Evolutionary conservation across 2,797 vertebrate species (phyloP).

Genomic region (Choloepus didactylus): DNA sequence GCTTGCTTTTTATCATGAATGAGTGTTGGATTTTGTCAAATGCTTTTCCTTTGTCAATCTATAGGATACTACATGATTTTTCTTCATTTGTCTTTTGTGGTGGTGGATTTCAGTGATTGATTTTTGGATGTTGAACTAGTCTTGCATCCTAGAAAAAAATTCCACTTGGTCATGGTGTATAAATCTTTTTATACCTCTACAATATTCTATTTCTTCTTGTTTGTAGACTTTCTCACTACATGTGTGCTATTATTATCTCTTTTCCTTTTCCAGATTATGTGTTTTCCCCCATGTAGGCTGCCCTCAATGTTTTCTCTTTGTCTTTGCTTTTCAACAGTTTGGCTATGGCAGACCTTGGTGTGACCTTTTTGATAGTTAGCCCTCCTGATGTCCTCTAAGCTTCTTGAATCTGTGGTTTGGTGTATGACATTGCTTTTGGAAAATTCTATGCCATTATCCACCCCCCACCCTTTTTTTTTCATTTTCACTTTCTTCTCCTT

Average conservation of each 20-base stretch:
- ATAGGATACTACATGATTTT: background rate
- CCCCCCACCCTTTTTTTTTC: background rate
- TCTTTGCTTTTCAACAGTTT: background rate
- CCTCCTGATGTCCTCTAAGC: background rate
- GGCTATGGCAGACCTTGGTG: background rate
- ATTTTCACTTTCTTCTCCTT: background rate
- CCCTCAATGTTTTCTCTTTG: background rate
- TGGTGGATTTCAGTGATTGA: background rate
- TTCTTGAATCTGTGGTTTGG: background rate
- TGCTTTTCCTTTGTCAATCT: background rate
- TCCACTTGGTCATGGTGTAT: background rate
- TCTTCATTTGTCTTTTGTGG: background rate
- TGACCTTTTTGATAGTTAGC: background rate
- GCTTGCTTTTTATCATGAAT: background rate
- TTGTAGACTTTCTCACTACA: background rate
- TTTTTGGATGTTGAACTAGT: background rate
- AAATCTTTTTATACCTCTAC: background rate
- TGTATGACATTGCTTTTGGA: background rate
- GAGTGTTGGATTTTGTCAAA: background rate
- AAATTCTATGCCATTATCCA: background rate
- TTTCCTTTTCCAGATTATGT: background rate
- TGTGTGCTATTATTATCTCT: background rate
- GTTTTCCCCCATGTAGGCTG: background rate
- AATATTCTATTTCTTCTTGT: background rate
- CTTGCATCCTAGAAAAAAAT: too few relatives aligned